Evolutionary conservation across 2,888 invertebrate genomes (phyloP).

Genomic region (Meloe dianella): DNA sequence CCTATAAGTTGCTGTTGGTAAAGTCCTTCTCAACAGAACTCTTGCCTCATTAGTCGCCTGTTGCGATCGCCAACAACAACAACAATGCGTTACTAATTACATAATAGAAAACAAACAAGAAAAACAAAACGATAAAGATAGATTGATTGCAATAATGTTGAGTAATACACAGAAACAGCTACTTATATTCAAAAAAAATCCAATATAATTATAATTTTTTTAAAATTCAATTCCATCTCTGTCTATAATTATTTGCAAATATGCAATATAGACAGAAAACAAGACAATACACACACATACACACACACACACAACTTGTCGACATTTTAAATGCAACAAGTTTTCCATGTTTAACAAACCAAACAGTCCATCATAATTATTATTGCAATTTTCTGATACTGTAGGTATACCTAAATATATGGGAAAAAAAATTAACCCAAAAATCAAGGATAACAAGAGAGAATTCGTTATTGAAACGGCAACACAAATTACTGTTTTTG

Average conservation of each 20-base stretch:
- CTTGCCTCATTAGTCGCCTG: neutral
- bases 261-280: neutral
- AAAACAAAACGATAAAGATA: neutral
- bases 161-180: neutral
- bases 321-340: neutral
- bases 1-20: conserved; percentile 12
- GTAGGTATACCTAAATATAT: too few species aligned
- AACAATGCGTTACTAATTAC: conserved; percentile 31
- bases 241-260: neutral
- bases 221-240: neutral
- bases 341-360: neutral
- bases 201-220: neutral
- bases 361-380: neutral
- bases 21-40: neutral
- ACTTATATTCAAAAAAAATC: neutral
- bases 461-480: neutral
- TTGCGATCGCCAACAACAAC: conserved; percentile 18
- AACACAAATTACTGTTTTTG: neutral
- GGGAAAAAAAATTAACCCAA: neutral
- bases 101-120: conserved; percentile 18
- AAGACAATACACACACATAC: neutral
- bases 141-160: conserved; percentile 1
- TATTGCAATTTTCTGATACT: neutral
- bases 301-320: neutral
- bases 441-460: neutral